phyloP scores from a whole-genome alignment of 1,140 invertebrate species.

The Drosophila chauvacae region DNA sequence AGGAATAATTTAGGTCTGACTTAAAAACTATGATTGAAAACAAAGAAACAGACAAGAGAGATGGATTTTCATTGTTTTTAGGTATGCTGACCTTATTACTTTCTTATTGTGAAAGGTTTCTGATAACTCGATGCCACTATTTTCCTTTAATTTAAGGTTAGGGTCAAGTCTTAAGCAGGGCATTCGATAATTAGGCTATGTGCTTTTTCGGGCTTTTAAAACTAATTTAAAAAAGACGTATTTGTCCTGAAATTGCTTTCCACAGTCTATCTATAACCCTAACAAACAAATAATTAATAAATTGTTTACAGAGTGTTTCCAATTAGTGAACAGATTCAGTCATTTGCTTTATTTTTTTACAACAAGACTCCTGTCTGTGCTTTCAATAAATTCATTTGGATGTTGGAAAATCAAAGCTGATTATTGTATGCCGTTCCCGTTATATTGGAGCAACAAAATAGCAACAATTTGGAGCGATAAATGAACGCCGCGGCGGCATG shows the following conservation, averaged over 20 bases:
- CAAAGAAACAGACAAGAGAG: not conserved
- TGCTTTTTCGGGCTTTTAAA: not conserved
- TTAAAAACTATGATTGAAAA: not conserved
- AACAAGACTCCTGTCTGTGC: not conserved
- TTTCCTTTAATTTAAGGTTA: not conserved
- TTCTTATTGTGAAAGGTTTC: not conserved
- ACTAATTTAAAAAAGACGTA: too few species aligned
- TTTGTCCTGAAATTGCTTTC: not conserved
- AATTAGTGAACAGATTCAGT: not conserved
- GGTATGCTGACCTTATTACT: not conserved
- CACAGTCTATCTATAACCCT: too few species aligned
- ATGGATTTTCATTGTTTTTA: not conserved
- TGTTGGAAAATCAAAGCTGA: not conserved
- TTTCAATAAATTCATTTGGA: not conserved
- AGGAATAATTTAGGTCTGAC: not conserved
- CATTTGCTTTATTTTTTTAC: not conserved
- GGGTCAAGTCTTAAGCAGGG: not conserved
- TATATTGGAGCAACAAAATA: conserved; percentile 5
- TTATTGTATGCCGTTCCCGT: not conserved
- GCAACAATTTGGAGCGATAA: not conserved
- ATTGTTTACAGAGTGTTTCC: not conserved
- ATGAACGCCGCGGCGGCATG: conserved; percentile 20
- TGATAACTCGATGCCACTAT: not conserved
- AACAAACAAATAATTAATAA: not conserved
- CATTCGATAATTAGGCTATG: not conserved